phyloP scores from a whole-genome alignment of 2,888 invertebrate genomes.

The Synanthedon tipuliformis region DNA sequence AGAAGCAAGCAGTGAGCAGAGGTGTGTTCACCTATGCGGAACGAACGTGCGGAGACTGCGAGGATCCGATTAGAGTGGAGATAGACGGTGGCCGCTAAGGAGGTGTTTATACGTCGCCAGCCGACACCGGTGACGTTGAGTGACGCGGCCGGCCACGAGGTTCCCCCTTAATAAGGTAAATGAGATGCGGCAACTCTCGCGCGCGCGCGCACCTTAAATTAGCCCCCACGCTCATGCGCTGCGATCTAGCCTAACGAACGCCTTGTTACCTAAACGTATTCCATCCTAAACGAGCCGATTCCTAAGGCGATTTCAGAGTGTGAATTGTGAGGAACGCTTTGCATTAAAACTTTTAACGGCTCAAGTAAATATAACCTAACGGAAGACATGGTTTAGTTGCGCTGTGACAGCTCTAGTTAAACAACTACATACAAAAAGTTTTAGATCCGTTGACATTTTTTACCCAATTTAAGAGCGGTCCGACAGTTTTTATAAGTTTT shows the following conservation, averaged over 20 bases:
- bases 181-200: conserved; percentile 37
- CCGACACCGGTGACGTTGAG: conserved; percentile 43
- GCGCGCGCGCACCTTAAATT: conserved; percentile 34
- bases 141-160: conserved; percentile 45
- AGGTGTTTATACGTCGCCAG: conserved; percentile 46
- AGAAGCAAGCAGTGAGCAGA: conserved; percentile 9
- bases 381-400: not conserved
- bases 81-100: conserved; percentile 32
- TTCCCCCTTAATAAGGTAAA: conserved; percentile 55
- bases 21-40: conserved; percentile 12
- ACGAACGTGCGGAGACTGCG: conserved; percentile 9
- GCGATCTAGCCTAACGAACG: conserved; percentile 32
- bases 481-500: conserved; percentile 44
- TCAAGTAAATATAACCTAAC: not conserved
- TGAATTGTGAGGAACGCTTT: conserved; percentile 12
- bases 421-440: too few species aligned
- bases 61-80: conserved; percentile 26
- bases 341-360: conserved; percentile 9
- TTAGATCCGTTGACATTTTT: conserved; percentile 33
- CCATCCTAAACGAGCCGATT: conserved; percentile 32
- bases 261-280: conserved; percentile 39
- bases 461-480: conserved; percentile 47
- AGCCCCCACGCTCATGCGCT: conserved; percentile 22
- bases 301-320: not conserved
- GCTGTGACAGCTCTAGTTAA: too few species aligned